Evolutionary conservation across 2,888 invertebrate genomes (phyloP), one percentile per base, ranked within the genome.

Genomic region (Callinectes sapidus): DNA sequence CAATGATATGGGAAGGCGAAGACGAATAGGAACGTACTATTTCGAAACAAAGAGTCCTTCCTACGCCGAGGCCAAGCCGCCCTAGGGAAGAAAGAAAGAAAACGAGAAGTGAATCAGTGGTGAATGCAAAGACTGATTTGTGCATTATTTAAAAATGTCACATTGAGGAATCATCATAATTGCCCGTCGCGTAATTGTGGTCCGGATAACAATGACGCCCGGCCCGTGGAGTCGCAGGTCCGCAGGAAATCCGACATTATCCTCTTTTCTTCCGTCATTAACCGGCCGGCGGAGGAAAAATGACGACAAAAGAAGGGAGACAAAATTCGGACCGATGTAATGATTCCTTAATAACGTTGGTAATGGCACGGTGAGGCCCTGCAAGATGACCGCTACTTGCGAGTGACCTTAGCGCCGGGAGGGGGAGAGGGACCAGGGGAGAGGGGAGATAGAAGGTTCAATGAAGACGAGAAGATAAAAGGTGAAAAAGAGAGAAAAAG

Each of bases 121-220:
- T 88, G 85, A 89, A 81, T 81, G 89, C 91, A 91, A 89, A 81
- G 55, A 88, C 54, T 48, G 81, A 91, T 91, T 88, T 91, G 88
- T 87, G 88, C 90, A 87, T 88, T 91, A 88, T 88, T 91, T 77
- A 91, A 91, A 91, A 91, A 91, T 88, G 88, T 66, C 87, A 91
- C 87, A 91, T 91, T 32, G 71, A n/a, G 77, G 42, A 91, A 91
- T 91, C 87, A 91, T 88, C 91, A 87, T 91, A 91, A 91, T 91
- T 88, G 77, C 66, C 86, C 35, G 28, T 32, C 71, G 14, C 85
- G 48, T 87, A 48, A 28, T 42, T 88, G 28, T 54, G 88, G 48
- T n/a, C 32, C 28, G 88, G 88, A 16, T 3, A 2, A 32, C 54
- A 32, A 61, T 28, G 88, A 61, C 18, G 88, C 88, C 28, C n/a